These are phyloP conservation scores for Stichopus horrens DNA, from an alignment of 53 echinoderm and acorn worm species.

Conservation along the genomic window DNA sequence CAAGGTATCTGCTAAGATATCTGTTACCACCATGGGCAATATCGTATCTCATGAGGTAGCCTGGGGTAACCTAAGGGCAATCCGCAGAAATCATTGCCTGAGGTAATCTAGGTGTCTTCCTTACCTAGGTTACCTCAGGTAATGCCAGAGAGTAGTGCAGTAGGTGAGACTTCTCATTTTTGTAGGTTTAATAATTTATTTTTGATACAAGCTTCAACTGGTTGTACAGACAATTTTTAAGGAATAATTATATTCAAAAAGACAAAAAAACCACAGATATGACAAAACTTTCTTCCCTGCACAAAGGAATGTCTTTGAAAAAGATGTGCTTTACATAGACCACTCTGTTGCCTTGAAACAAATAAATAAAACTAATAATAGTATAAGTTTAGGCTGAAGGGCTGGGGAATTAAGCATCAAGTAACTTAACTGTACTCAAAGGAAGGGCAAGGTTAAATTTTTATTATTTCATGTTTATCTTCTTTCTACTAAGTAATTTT, in stretches of 20 bases:
- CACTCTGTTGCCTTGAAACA: slow-evolving; percentile 34
- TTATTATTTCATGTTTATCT: no score
- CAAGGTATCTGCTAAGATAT: no score
- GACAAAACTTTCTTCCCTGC: slow-evolving; percentile 8
- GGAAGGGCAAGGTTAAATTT: no score
- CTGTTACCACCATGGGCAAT: no score
- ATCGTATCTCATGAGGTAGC: no score
- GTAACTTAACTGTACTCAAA: no score
- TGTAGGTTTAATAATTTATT: slow-evolving; percentile 40
- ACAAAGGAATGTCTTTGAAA: slow-evolving; percentile 33
- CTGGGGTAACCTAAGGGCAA: no score
- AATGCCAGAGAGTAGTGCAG: background rate
- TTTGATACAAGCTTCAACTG: slow-evolving; percentile 15
- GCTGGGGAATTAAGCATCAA: background rate
- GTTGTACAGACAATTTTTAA: slow-evolving; percentile 40
- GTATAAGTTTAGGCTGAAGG: background rate
- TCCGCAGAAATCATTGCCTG: no score
- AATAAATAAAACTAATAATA: background rate
- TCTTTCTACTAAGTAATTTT: no score
- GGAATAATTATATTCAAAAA: slow-evolving; percentile 15
- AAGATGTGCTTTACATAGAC: slow-evolving; percentile 31
- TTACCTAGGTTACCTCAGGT: no score
- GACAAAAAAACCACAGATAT: slow-evolving; percentile 9
- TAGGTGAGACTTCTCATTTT: slow-evolving; percentile 8
- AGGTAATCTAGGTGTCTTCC: no score